phyloP scores from a whole-genome alignment of 1,140 invertebrate genomes.

The Portunus trituberculatus region DNA sequence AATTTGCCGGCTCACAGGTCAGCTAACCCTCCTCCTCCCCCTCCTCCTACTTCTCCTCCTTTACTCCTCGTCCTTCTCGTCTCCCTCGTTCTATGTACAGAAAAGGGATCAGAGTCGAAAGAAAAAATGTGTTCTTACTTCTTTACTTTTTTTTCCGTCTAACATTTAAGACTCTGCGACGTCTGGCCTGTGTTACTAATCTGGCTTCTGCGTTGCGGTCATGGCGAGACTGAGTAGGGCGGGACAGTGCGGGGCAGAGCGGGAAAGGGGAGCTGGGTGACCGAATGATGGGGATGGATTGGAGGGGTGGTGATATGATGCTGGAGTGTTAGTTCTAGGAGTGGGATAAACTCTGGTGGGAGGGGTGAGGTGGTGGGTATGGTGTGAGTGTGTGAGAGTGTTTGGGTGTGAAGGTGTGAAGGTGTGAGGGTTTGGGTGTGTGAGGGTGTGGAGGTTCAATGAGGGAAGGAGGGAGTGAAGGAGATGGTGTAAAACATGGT shows the following conservation, averaged over 20 bases:
- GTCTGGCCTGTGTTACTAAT: too few species aligned
- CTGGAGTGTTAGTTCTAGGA: too few species aligned
- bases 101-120: neutral
- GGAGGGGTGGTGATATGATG: neutral
- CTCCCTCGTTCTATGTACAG: neutral
- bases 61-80: neutral
- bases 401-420: neutral
- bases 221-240: neutral
- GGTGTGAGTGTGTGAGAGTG: neutral
- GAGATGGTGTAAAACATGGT: neutral
- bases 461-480: neutral
- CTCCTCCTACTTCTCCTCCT: slow-evolving; percentile 49
- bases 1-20: neutral
- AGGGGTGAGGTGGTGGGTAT: neutral
- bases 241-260: neutral
- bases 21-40: slow-evolving; percentile 28
- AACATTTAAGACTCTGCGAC: neutral
- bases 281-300: neutral
- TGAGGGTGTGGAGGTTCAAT: neutral
- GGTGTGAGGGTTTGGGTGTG: neutral
- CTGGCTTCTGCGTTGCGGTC: neutral
- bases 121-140: too few species aligned
- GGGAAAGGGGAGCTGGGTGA: neutral
- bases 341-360: neutral
- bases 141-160: neutral